Base-by-base conservation (phyloP, 2,888 invertebrate species). In the Cephalotes varians region DNA sequence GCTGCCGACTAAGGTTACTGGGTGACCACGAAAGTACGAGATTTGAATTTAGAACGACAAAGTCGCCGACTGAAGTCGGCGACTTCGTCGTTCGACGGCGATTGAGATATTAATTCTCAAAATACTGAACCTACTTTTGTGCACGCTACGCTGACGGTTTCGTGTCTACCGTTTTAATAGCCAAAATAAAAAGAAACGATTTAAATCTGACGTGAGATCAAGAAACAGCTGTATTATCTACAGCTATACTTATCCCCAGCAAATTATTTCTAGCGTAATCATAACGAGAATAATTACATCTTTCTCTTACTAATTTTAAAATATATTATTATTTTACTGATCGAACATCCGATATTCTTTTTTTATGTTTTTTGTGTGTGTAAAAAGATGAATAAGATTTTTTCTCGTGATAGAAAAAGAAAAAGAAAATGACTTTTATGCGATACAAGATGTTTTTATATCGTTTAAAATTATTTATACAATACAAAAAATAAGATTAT, bases 1-100 rank as follows among this genome's bases (percentile, higher is more conserved):
- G 77, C 77, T 44, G 76, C 44, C 15, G 86, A 76, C 84, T 83
- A 88, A 88, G 88, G 88, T 88, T 81, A 88, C 82, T 86, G 83
- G 88, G 88, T 88, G 88, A 88, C 87, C 88, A 84, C 88, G 76
- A 44, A 56, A 47, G 18, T 56, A 40, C 69, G 34, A 7, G 69
- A 79, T 69, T 79, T 69, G 77, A 69, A 79, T 79, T 79, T 56
- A 56, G 77, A 79, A 56, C 56, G 28, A 25, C 44, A 6, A 44
- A 37, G 18, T 40, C 12, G 40, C 18, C 67, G 28, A 15, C 15
- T 18, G 18, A 31, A 31, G 64, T 10, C n/a, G 21, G 15, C 31
- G 31, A n/a, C 6, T 7, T 25, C 34, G 7, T 44, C 3, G n/a
- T n/a, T n/a, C 25, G 44, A 15, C 44, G 2, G n/a, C 51, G 18